phyloP scores from a whole-genome alignment of 1,140 invertebrate species.

The Dermatophagoides farinae region DNA sequence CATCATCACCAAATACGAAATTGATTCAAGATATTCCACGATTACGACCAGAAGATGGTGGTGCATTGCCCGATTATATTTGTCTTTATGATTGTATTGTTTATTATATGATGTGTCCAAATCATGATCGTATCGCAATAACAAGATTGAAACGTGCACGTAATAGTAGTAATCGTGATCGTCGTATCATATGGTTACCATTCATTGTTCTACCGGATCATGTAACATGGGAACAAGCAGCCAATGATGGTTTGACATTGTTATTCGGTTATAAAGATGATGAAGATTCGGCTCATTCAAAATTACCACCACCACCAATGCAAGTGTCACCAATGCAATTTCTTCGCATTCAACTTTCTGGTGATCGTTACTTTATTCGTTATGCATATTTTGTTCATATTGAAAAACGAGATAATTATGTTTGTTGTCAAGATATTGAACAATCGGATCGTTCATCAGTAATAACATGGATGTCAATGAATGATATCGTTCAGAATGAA shows the following conservation, averaged over 20 bases:
- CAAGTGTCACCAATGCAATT: not conserved
- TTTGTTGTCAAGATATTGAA: not conserved
- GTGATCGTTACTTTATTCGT: not conserved
- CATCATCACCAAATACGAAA: too few species aligned
- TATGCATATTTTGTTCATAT: not conserved
- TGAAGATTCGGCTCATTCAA: not conserved
- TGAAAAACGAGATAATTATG: not conserved
- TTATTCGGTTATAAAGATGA: not conserved
- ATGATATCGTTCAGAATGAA: not conserved
- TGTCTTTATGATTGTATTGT: not conserved
- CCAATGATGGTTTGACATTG: not conserved
- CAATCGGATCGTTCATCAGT: too few species aligned
- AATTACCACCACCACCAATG: not conserved
- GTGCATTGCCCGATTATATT: too few species aligned
- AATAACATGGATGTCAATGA: not conserved
- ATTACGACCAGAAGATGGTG: too few species aligned
- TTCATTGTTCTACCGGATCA: not conserved
- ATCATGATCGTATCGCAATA: slow-evolving; percentile 4
- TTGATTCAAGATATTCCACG: too few species aligned
- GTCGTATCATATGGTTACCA: not conserved
- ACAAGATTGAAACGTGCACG: not conserved
- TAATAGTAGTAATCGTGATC: not conserved
- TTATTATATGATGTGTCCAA: not conserved
- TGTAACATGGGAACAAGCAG: not conserved
- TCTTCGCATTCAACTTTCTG: not conserved